Conservation (phyloP, 2,888 invertebrate genomes). For the Punctoribates punctum region DNA sequence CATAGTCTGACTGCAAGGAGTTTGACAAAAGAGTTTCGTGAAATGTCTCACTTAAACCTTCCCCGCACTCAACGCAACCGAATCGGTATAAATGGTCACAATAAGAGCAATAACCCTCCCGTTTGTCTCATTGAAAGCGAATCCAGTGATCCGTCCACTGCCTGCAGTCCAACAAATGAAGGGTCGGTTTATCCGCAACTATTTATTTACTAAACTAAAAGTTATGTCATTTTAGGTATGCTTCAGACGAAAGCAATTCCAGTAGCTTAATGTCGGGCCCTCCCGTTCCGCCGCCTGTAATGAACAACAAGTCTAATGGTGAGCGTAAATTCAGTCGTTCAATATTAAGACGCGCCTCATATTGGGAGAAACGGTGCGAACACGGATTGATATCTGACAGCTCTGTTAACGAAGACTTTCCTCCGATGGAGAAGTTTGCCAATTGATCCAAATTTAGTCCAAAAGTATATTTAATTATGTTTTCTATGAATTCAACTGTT, state of each 20-base stretch:
- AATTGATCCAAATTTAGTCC: not conserved
- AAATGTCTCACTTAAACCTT: slow-evolving; percentile 53
- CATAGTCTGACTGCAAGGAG: slow-evolving; percentile 77
- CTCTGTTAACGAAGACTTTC: slow-evolving; percentile 50
- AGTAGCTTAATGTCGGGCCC: slow-evolving; percentile 42
- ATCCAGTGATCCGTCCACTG: slow-evolving; percentile 26
- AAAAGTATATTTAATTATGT: not conserved
- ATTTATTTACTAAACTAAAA: no score
- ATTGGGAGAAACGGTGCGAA: slow-evolving; percentile 51
- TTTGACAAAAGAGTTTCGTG: slow-evolving; percentile 69
- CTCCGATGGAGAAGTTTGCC: slow-evolving; percentile 44
- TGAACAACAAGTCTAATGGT: not conserved
- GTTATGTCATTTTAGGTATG: slow-evolving; percentile 45
- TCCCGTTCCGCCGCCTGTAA: not conserved
- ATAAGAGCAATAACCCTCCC: not conserved
- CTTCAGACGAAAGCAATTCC: slow-evolving; percentile 48
- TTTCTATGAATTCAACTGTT: not conserved
- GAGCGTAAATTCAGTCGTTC: slow-evolving; percentile 38
- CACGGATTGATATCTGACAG: slow-evolving; percentile 50
- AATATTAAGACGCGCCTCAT: slow-evolving; percentile 49
- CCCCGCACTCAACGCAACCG: slow-evolving; percentile 49
- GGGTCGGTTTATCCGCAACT: slow-evolving; percentile 16
- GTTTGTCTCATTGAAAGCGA: slow-evolving; percentile 4
- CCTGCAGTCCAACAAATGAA: slow-evolving; percentile 29
- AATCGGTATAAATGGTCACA: slow-evolving; percentile 44